phyloP scores from a whole-genome alignment of 2,797 vertebrate species.

The Emydoidea blandingii region DNA sequence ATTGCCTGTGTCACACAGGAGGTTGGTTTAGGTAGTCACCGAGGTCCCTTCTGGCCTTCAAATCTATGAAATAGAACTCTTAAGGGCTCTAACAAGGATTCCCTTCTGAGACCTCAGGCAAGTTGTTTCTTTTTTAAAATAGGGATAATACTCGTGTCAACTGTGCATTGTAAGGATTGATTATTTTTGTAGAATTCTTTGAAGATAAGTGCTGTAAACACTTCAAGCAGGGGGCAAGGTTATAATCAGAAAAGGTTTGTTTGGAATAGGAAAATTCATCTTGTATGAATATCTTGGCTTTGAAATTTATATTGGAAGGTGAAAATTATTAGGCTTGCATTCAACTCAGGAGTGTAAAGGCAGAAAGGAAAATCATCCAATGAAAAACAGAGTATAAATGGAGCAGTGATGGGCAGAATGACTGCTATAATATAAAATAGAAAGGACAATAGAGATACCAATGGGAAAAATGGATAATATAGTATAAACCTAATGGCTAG shows the following conservation, averaged over 20 bases:
- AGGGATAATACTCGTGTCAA: slow-evolving; percentile 4
- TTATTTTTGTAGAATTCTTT: background rate
- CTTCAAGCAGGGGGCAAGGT: background rate
- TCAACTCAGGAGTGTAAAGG: background rate
- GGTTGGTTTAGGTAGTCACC: too few relatives aligned
- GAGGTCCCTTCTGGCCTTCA: too few relatives aligned
- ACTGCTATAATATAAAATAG: background rate
- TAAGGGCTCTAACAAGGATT: background rate
- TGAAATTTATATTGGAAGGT: background rate
- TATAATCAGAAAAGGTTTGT: background rate
- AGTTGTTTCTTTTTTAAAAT: slow-evolving; percentile 29
- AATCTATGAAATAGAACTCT: too few relatives aligned
- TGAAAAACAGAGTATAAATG: background rate
- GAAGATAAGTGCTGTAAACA: background rate
- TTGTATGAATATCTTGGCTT: background rate
- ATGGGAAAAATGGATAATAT: background rate
- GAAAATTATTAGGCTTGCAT: background rate
- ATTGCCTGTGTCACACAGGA: too few relatives aligned
- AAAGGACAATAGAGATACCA: background rate
- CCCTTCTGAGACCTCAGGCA: slow-evolving; percentile 27
- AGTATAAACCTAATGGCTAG: background rate
- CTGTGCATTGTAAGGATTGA: background rate
- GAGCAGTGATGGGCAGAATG: background rate
- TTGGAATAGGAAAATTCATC: background rate
- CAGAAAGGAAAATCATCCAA: background rate